Evolutionary conservation across 2,113 vertebrate species (phyloP), one percentile per base, ranked within the genome.

Genomic region (Laticauda laticaudata): DNA sequence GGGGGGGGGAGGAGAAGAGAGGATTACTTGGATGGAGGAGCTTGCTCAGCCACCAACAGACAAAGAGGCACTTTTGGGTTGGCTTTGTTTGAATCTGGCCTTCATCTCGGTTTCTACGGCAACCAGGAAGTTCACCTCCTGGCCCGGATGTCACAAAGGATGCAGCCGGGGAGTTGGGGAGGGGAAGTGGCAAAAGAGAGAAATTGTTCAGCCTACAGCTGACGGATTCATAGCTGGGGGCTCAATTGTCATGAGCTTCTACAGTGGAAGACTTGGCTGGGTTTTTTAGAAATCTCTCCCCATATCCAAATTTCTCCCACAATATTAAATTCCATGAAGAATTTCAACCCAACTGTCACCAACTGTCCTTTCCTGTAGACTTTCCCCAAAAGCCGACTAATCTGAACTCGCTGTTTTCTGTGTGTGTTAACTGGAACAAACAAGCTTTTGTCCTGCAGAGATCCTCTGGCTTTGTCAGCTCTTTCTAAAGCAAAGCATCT

Each of bases 91-190:
- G 95, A 96, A 91, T 29, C 12, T 88, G 95, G 94, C 95, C 96
- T 95, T 96, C 96, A 91, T 94, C 92, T 48, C 85, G 53, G 96
- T 96, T 96, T 96, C 95, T 95, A 94, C 92, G 93, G 94, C 93
- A 97, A 93, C 94, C 2, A 81, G 95, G 93, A 94, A 86, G 94
- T 94, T 95, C 93, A 90, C 0, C 6, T 53, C 90, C 93, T 89
- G 93, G 90, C 95, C 93, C 0, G 86, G 94, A 94, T 64, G 86
- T 92, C 94, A 92, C 92, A 89, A 81, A 45, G 0, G 21, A 95
- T 91, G 93, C 92, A 92, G 91, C 81, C 53, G 0, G 53, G 57
- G 86, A 57, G 54, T 26, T 29, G 45, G 48, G 88, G 88, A 86
- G 75, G 89, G 88, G 75, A 88, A 64, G 59, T 53, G 43, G 53